Conservation (phyloP, 2,113 vertebrate species). For the Meleagris gallopavo region DNA sequence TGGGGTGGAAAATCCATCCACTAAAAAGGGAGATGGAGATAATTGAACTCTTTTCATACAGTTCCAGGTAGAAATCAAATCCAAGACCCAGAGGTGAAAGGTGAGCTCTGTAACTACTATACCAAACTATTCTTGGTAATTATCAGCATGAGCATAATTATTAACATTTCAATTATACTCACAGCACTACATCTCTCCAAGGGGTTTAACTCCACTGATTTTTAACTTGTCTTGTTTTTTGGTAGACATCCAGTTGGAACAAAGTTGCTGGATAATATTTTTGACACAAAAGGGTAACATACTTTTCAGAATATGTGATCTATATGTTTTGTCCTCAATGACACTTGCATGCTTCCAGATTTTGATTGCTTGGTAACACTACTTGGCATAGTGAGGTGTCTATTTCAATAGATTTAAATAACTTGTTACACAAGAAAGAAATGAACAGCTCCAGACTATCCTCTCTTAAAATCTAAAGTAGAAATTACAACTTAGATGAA, state of each 20-base stretch:
- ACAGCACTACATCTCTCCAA: conserved; percentile 73
- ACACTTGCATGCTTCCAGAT: conserved; percentile 72
- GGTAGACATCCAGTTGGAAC: conserved; percentile 80
- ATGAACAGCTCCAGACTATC: neutral
- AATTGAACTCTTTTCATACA: conserved; percentile 68
- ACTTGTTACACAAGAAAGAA: conserved; percentile 65
- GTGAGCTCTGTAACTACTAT: conserved; percentile 71
- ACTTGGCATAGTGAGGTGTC: conserved; percentile 64
- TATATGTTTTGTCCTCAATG: conserved; percentile 71
- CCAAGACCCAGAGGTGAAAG: conserved; percentile 72
- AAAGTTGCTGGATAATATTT: conserved; percentile 77
- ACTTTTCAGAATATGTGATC: conserved; percentile 73
- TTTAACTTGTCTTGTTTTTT: conserved; percentile 70
- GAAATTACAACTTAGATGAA: neutral
- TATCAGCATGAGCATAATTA: conserved; percentile 77
- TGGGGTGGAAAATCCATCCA: conserved; percentile 50
- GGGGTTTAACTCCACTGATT: conserved; percentile 79
- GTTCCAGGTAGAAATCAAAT: conserved; percentile 76
- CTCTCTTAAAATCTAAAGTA: neutral
- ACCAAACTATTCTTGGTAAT: conserved; percentile 76
- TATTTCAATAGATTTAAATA: conserved; percentile 65
- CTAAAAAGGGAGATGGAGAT: conserved; percentile 57
- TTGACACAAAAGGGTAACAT: conserved; percentile 75
- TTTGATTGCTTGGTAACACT: conserved; percentile 77
- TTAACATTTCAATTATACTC: conserved; percentile 73